Conservation (phyloP, 2,888 invertebrate species). For the Acanthosepion lycidas region DNA sequence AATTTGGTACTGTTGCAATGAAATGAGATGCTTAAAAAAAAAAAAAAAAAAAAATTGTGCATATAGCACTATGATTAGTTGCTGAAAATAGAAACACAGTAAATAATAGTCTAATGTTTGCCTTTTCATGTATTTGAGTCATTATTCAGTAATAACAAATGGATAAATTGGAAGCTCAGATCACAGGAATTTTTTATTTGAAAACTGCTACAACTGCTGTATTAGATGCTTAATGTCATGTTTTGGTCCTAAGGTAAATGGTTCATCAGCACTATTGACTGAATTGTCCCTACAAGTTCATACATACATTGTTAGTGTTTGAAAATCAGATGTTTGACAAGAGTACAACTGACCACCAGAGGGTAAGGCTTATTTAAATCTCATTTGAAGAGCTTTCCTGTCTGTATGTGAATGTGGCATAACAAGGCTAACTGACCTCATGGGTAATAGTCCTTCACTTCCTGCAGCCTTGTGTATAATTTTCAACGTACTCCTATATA, state of each 20-base stretch:
- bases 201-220: not conserved
- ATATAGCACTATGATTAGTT: no score
- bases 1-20: no score
- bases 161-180: not conserved
- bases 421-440: not conserved
- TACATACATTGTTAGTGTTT: not conserved
- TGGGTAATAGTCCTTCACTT: not conserved
- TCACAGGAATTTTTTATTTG: not conserved
- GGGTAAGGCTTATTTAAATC: conserved; percentile 16
- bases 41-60: no score
- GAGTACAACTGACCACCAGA: not conserved
- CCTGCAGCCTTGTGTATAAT: not conserved
- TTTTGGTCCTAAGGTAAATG: not conserved
- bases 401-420: not conserved
- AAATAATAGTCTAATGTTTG: no score
- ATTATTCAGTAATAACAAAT: not conserved
- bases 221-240: not conserved
- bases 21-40: no score
- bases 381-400: not conserved
- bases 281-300: not conserved
- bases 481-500: not conserved
- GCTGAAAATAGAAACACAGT: no score
- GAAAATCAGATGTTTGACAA: not conserved
- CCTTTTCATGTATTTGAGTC: not conserved
- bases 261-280: conserved; percentile 6